Conservation (phyloP, 2,113 vertebrate genomes). For the Marmota flaviventris region DNA sequence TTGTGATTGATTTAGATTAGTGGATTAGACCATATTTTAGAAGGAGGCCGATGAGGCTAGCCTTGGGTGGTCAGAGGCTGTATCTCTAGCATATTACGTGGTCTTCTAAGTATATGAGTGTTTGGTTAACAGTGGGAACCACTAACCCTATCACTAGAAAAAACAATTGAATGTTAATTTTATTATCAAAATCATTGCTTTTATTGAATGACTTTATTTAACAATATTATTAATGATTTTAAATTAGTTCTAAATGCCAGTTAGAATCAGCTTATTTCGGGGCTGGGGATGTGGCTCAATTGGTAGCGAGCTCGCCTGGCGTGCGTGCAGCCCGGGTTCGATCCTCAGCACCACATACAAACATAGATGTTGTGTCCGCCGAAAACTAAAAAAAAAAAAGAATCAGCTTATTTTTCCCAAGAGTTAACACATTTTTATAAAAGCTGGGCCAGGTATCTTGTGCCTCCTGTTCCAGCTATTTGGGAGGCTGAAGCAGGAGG, state of each 20-base stretch:
- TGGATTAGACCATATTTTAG: neutral
- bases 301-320: too few relatives aligned
- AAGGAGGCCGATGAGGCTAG: neutral
- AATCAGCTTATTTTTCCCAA: too few relatives aligned
- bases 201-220: neutral
- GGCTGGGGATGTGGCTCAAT: too few relatives aligned
- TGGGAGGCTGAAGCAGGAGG: neutral
- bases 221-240: neutral
- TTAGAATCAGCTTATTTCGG: neutral
- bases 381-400: too few relatives aligned
- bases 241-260: constrained; percentile 2
- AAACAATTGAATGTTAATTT: constrained; percentile 40
- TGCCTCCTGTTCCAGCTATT: neutral
- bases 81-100: neutral
- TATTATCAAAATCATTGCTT: neutral
- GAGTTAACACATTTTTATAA: neutral
- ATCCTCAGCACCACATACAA: too few relatives aligned
- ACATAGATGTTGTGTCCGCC: too few relatives aligned
- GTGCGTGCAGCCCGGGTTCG: too few relatives aligned
- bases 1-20: constrained; percentile 38
- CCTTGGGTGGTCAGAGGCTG: neutral
- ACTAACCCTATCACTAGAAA: neutral
- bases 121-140: neutral
- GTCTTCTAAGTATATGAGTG: neutral
- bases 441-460: neutral